Conservation (phyloP, 1,140 invertebrate species). For the Aethina tumida region DNA sequence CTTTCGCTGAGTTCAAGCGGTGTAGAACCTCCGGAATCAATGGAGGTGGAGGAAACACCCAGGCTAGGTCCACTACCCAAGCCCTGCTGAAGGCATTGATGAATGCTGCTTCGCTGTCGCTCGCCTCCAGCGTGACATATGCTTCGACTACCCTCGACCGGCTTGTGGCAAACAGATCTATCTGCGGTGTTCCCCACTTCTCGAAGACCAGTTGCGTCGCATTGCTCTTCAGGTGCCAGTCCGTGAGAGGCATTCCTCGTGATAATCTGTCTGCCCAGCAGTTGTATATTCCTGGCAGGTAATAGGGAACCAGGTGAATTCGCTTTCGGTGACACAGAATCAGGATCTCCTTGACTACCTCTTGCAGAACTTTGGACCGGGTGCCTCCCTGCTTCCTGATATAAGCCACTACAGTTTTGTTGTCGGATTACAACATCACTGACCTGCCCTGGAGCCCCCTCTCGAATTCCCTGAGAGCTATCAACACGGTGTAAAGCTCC, state of each 20-base stretch:
- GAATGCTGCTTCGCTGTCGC: conserved; percentile 2
- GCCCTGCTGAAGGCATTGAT: conserved; percentile 9
- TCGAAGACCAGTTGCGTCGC: conserved; percentile 4
- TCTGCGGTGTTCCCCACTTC: conserved; percentile 7
- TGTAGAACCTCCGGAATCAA: conserved; percentile 19
- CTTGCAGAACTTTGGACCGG: neutral
- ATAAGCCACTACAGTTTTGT: conserved; percentile 21
- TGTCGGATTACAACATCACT: conserved; percentile 31
- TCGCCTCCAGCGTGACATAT: conserved; percentile 6
- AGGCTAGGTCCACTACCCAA: conserved; percentile 1
- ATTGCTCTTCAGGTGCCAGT: conserved; percentile 6
- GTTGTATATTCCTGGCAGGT: neutral
- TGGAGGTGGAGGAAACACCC: conserved; percentile 14
- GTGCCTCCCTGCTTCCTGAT: neutral
- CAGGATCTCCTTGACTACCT: neutral
- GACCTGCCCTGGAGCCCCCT: conserved; percentile 10
- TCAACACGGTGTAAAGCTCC: conserved; percentile 26
- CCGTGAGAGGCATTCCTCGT: neutral
- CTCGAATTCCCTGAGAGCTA: conserved; percentile 16
- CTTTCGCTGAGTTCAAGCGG: conserved; percentile 12
- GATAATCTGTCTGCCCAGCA: conserved; percentile 6
- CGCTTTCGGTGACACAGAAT: neutral
- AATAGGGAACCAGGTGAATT: neutral
- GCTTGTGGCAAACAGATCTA: conserved; percentile 7
- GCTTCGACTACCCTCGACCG: conserved; percentile 6